Evolutionary conservation across 2,888 invertebrate genomes (phyloP).

Genomic region (Oxytorus armatus): DNA sequence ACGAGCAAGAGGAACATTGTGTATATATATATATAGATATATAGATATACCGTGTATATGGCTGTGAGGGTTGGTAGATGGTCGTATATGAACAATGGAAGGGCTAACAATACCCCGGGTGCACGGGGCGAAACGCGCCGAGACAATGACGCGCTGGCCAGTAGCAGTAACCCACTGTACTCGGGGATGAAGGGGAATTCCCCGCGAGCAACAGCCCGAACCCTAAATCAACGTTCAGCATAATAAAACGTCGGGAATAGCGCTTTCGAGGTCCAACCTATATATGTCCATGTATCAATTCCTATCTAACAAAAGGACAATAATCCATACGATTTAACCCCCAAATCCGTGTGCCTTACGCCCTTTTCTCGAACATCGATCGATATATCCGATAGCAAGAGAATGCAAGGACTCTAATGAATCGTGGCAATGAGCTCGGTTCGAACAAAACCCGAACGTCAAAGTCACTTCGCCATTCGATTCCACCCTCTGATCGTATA

Average conservation of each 20-base stretch:
- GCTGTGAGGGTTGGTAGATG: slow-evolving; percentile 56
- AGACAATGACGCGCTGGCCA: slow-evolving; percentile 80
- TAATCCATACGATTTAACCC: not conserved
- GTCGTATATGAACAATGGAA: slow-evolving; percentile 77
- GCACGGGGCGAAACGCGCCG: slow-evolving; percentile 77
- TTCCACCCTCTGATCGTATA: slow-evolving; percentile 6
- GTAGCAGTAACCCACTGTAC: slow-evolving; percentile 60
- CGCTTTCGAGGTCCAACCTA: slow-evolving; percentile 7
- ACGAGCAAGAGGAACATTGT: no score
- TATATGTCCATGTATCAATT: not conserved
- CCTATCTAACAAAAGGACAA: not conserved
- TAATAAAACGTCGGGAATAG: slow-evolving; percentile 78
- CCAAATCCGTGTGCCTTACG: not conserved
- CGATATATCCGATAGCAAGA: not conserved
- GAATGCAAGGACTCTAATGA: slow-evolving; percentile 76
- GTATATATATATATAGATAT: no score
- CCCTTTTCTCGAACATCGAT: no score
- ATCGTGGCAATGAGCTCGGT: slow-evolving; percentile 70
- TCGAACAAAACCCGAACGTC: slow-evolving; percentile 30
- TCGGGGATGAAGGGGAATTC: slow-evolving; percentile 3
- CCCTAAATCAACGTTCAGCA: slow-evolving; percentile 82
- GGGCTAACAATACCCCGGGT: slow-evolving; percentile 79
- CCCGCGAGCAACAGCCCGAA: slow-evolving; percentile 53
- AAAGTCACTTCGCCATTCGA: slow-evolving; percentile 40
- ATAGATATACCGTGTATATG: not conserved